phyloP scores from a whole-genome alignment of 2,113 vertebrate species.

The Sturnus vulgaris region DNA sequence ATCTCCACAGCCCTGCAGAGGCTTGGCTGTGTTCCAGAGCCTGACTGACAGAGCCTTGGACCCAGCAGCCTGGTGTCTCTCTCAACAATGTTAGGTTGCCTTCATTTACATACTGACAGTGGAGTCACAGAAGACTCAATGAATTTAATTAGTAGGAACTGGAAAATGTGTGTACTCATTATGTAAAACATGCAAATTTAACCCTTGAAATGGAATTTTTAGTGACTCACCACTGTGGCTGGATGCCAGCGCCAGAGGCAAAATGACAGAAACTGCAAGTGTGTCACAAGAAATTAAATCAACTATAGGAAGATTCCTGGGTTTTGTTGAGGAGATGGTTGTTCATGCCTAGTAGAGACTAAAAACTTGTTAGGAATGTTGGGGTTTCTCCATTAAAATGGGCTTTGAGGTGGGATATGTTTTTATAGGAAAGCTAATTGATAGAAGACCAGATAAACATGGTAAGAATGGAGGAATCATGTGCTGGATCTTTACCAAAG shows the following conservation, averaged over 20 bases:
- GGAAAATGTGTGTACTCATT: slow-evolving; percentile 48
- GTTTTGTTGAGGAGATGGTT: not conserved
- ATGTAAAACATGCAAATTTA: slow-evolving; percentile 63
- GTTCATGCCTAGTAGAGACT: not conserved
- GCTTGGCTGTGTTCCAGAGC: slow-evolving; percentile 21
- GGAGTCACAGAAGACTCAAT: slow-evolving; percentile 34
- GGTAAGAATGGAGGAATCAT: not conserved
- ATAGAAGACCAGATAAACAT: not conserved
- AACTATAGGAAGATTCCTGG: not conserved
- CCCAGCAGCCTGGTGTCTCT: not conserved
- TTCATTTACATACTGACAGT: slow-evolving; percentile 42
- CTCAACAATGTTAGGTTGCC: slow-evolving; percentile 5
- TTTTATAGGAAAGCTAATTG: not conserved
- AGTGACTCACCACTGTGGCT: not conserved
- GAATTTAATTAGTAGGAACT: slow-evolving; percentile 55
- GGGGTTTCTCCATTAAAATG: not conserved
- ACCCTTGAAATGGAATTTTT: slow-evolving; percentile 37
- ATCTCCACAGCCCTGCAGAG: not conserved
- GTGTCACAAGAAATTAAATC: slow-evolving; percentile 31
- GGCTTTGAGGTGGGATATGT: not conserved
- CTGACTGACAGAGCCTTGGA: slow-evolving; percentile 1
- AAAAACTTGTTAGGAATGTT: not conserved
- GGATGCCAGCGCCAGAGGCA: not conserved
- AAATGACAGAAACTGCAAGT: not conserved
- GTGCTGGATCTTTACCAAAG: not conserved